Conservation (phyloP, 2,888 invertebrate genomes). For the Troides aeacus region DNA sequence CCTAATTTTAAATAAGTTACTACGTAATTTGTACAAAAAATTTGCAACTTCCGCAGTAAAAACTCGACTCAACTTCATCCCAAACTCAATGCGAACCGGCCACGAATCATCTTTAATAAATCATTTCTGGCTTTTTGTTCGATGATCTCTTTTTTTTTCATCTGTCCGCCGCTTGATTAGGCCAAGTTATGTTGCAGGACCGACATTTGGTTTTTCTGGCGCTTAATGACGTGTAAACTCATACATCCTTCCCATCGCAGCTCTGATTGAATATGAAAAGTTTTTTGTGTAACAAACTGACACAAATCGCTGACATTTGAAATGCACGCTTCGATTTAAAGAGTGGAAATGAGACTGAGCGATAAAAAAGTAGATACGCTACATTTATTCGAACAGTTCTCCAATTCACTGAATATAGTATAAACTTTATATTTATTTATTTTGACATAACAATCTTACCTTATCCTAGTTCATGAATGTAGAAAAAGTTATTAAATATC, state of each 20-base stretch:
- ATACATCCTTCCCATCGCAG: constrained; percentile 13
- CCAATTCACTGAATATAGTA: too few relatives aligned
- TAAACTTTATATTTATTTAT: too few relatives aligned
- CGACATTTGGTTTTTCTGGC: constrained; percentile 18
- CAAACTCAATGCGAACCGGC: constrained; percentile 17
- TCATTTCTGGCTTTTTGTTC: constrained; percentile 18
- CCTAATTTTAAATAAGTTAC: constrained; percentile 18
- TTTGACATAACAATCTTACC: too few relatives aligned
- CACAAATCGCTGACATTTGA: constrained; percentile 6
- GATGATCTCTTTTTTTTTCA: constrained; percentile 15
- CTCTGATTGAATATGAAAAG: constrained; percentile 21
- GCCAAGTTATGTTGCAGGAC: constrained; percentile 24
- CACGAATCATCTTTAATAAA: constrained; percentile 21
- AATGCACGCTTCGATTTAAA: neutral
- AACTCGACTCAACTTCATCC: constrained; percentile 24
- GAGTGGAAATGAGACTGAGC: neutral
- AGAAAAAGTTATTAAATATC: too few relatives aligned
- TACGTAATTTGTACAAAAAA: constrained; percentile 34
- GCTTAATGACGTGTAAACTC: constrained; percentile 24
- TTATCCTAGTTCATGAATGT: too few relatives aligned
- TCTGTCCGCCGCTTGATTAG: constrained; percentile 23
- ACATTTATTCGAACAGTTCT: too few relatives aligned
- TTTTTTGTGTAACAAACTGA: constrained; percentile 2
- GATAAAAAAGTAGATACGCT: too few relatives aligned
- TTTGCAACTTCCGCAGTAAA: constrained; percentile 34